Evolutionary conservation across 2,888 invertebrate genomes (phyloP), one percentile per base, ranked within the genome.

Genomic region (Brachynemurus nebulosus): DNA sequence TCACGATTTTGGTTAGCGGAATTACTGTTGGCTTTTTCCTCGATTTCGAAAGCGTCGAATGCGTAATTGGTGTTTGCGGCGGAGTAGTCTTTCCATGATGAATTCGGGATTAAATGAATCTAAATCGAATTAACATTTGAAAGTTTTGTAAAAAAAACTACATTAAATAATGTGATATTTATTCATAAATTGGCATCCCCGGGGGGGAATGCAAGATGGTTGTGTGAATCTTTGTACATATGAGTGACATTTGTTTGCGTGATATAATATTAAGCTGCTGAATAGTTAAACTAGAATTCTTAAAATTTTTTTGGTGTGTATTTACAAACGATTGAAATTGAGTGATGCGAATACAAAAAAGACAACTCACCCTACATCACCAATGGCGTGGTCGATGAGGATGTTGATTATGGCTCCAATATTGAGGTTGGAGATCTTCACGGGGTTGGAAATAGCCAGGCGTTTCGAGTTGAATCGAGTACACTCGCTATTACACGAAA

Each of bases 61-160:
- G 86, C 90, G 64, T 89, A 90, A 65, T 90, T 91, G 0, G 86
- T 88, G 63, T 85, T 86, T 2, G 80, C 74, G 1, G 79, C 70
- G 0, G 84, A 78, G 60, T 89, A 90, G 59, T 90, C 90, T 60
- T 86, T 86, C 90, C 91, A 91, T 1, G 86, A 86, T 14, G 84
- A 79, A 61, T 78, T 83, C 17, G 83, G 81, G 53, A 89, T 84
- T 39, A 89, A 66, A 54, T 82, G 84, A 54, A 86, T 86, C 86
- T 89, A 70, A 18, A 66, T 61, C 52, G 27, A 47, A n/a, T n/a
- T n/a, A n/a, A n/a, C n/a, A n/a, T n/a, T n/a, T n/a, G n/a, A n/a
- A n/a, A n/a, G n/a, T n/a, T n/a, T n/a, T n/a, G n/a, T n/a, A n/a
- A n/a, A n/a, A n/a, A n/a, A n/a, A n/a, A n/a, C n/a, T n/a, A n/a